Base-by-base conservation (phyloP, 2,113 vertebrate species). In the Piprites chloris region DNA sequence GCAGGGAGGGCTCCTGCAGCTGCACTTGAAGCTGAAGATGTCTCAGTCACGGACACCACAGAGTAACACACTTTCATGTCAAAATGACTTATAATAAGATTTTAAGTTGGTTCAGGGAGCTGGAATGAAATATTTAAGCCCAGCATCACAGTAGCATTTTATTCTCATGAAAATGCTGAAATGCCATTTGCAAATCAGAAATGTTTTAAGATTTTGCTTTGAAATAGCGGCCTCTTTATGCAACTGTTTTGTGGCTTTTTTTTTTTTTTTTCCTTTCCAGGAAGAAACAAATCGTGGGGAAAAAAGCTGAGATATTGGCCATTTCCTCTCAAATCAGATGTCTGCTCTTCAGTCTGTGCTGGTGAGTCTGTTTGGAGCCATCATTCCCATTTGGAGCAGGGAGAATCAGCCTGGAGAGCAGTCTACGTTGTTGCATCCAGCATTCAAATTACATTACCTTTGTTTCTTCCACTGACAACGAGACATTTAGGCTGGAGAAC, bases 111-210 rank as follows among this genome's bases (percentile, higher is more conserved):
- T 95, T 94, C 77, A 14, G 89, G 89, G 85, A 94, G 81, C 84
- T 53, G 91, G 78, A 76, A 97, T 96, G 87, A 96, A 97, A 96
- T 95, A 95, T 96, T 96, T 95, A 96, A 96, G 66, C 61, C 11
- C 7, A 17, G 93, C 84, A 85, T 80, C 89, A 91, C 15, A 61
- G 91, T 11, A 92, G 92, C 68, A 23, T 95, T 96, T 96, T 93
- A 94, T 73, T 87, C 81, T 79, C 91, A 46, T 41, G 78, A 95
- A 95, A 95, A 95, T 26, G 93, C 91, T 78, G 87, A 89, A 87
- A 89, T 82, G 87, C 89, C 81, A 63, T 84, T 95, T 94, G 93
- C 87, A 87, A 96, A 95, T 82, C 87, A 85, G 85, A 72, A 79
- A 61, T 21, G 76, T 24, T 95, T 91, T 75, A 63, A 37, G 67